Evolutionary conservation across 2,113 vertebrate species (phyloP), one percentile per base, ranked within the genome.

Genomic region (Burhinus oedicnemus): DNA sequence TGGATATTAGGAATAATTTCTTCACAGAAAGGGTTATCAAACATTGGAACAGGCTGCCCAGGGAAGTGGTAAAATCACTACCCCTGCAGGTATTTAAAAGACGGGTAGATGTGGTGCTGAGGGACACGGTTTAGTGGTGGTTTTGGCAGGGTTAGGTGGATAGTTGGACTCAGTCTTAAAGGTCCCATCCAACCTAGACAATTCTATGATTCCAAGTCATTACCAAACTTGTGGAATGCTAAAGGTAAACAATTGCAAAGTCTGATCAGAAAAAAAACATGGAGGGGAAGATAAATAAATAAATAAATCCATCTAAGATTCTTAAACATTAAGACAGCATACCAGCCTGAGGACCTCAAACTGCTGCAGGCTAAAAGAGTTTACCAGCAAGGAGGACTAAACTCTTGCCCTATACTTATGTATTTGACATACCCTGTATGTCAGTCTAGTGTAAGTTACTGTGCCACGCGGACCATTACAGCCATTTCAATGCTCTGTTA

Each of bases 321-420:
- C 26, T 69, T 68, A 78, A 78, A 66, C 27, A 54, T 8, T 25
- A 49, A 25, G 38, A 25, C 23, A 79, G 16, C 11, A 6, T 6
- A 18, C 4, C 4, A 86, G 52, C 34, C 30, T 82, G 23, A 72
- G 54, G 44, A 74, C 12, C 8, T 61, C 30, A 47, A 52, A 55
- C 6, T 3, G 8, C 15, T 8, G 15, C 25, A 70, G 17, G 15
- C 22, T 79, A 16, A 7, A 54, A 36, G 77, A 62, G 23, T 51
- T 51, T 64, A 54, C 15, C 25, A 38, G 54, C 29, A 55, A 36
- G 32, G 8, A 70, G 8, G 10, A 65, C 29, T 47, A 11, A 75
- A 32, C 2, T 0, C 14, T 36, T 78, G 22, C 16, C 6, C 8
- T 40, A 2, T 8, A 9, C 8, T 87, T 70, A 5, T 0, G 1